Base-by-base conservation (phyloP, 2,888 invertebrate genomes). In the Cecidostiba fungosa region DNA sequence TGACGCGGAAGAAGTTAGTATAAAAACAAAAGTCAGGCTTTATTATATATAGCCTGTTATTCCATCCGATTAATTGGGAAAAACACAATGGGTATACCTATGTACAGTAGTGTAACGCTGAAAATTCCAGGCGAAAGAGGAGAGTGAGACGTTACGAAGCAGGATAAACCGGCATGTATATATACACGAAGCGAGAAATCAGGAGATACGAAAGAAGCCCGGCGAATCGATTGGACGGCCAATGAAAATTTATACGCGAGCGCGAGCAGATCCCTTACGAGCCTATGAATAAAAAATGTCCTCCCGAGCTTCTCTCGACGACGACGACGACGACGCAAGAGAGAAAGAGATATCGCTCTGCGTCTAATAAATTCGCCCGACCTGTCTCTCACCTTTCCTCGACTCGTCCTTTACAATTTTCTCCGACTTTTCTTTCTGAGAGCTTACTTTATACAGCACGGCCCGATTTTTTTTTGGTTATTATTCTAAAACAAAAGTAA, bases 281-380 rank as follows among this genome's bases (percentile, higher is more conserved):
- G 85, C 66, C 79, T 85, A 87, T 87, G 87, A 87, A 87, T 87
- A 87, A 87, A 87, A 87, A 87, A 87, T 85, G 84, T 73, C 78
- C 54, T 59, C 54, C 39, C 72, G 32, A 6, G 23, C 70, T 32
- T 32, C 26, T 29, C 43, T 39, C 43, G 59, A 26, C 59, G 77
- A 50, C 10, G 54, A 1, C 36, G 47, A 26, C 43, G 62, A n/a
- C n/a, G 43, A 32, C 69, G 69, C 69, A 5, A 29, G 23, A 14
- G 43, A 26, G 43, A 43, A 43, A 26, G 66, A 47, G 47, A 47
- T 26, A 43, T 26, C 78, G 50, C 72, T n/a, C 36, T 1, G 26
- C 54, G 69, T 66, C 79, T 83, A 76, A 85, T 85, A 85, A 83
- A 85, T 85, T 85, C 82, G 39, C 69, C 23, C 73, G 59, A 74